Conservation (phyloP, 2,888 invertebrate genomes). For the Drepana falcataria region DNA sequence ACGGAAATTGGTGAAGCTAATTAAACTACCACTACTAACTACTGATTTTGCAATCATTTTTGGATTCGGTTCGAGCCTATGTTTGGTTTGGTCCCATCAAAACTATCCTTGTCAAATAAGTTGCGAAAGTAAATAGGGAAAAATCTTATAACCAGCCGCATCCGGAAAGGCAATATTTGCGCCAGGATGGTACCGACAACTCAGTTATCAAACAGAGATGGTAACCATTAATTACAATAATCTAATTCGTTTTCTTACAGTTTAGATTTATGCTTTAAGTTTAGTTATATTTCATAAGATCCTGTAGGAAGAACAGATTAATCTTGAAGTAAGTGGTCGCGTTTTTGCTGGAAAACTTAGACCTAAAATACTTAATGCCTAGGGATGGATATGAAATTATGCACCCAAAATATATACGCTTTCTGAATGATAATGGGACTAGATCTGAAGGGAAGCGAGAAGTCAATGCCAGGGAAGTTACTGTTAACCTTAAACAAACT, state of each 20-base stretch:
- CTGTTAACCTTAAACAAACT: neutral
- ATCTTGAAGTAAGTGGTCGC: slow-evolving; percentile 3
- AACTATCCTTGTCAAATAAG: too few relatives aligned
- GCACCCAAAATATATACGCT: neutral
- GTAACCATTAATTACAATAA: neutral
- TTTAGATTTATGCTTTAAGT: slow-evolving; percentile 1
- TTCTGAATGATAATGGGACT: neutral
- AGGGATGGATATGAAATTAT: slow-evolving; percentile 2
- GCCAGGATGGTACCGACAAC: too few relatives aligned
- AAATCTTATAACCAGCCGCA: too few relatives aligned
- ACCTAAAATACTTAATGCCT: slow-evolving; percentile 2
- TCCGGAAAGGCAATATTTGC: too few relatives aligned
- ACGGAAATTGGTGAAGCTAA: too few relatives aligned
- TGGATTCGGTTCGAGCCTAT: too few relatives aligned
- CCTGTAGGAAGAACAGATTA: slow-evolving; percentile 2
- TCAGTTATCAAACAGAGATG: neutral
- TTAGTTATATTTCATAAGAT: slow-evolving; percentile 3
- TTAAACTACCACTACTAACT: too few relatives aligned
- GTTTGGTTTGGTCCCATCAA: too few relatives aligned
- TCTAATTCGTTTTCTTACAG: neutral
- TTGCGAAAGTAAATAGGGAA: too few relatives aligned
- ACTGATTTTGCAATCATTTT: too few relatives aligned
- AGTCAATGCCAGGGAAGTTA: neutral
- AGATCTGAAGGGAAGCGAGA: neutral
- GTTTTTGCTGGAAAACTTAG: slow-evolving; percentile 5